A percentile compares a stretch with the other conserved stretches of the same genome.
phyloP scores from a whole-genome alignment of 2,113 vertebrate genomes.

The Alouatta palliata region DNA sequence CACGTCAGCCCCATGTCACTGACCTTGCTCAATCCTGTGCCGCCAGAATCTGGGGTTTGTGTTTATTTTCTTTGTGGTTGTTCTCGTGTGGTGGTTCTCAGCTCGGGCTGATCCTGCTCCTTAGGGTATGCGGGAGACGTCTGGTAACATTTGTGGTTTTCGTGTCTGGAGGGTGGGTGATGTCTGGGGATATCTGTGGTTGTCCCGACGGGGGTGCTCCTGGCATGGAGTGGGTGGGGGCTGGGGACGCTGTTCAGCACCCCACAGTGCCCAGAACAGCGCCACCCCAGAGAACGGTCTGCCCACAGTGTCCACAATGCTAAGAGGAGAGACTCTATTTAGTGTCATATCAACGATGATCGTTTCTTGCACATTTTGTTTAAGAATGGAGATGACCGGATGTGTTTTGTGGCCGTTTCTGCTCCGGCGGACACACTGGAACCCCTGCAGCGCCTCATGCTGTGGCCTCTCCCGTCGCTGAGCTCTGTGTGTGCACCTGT shows the following conservation, averaged over 20 bases:
- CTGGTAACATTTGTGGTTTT: no score
- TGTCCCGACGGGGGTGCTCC: neutral
- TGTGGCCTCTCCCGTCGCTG: accelerated
- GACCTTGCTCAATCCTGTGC: neutral
- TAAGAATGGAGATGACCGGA: neutral
- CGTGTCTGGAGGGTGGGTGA: neutral
- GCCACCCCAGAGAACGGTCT: neutral
- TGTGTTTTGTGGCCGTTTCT: no score
- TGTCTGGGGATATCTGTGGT: neutral
- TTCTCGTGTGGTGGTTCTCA: neutral
- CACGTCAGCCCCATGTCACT: neutral
- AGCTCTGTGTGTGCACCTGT: neutral
- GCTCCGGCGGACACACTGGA: neutral
- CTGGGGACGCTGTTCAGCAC: neutral
- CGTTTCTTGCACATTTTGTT: neutral
- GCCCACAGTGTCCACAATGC: neutral
- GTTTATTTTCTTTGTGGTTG: neutral
- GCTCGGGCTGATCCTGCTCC: neutral
- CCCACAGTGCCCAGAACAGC: neutral
- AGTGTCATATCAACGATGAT: no score
- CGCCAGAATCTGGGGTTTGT: neutral
- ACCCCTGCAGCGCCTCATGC: no score
- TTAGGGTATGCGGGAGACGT: neutral
- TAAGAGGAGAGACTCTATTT: neutral
- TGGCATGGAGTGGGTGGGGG: no score